Evolutionary conservation across 2,797 vertebrate genomes (phyloP), one percentile per base, ranked within the genome.

Genomic region (Enteromius treurensis): DNA sequence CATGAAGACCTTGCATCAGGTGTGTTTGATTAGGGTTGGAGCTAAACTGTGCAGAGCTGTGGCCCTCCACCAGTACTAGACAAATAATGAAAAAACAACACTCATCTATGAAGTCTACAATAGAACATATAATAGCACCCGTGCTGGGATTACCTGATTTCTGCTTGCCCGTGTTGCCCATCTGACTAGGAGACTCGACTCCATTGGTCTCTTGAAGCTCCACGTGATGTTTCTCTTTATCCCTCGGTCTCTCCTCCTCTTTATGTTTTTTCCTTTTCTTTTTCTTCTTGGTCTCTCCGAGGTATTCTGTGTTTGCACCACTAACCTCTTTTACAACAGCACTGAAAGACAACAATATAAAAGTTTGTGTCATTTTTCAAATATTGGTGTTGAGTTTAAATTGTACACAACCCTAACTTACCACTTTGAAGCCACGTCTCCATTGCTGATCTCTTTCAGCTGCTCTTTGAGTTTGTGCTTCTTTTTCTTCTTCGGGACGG

Each of bases 251-350:
- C 37, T 81, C 75, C 86, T 86, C 86, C 89, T 93, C 88, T 32
- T 79, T 53, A 0, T 14, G 91, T 90, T 93, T 94, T 78, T 90
- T 92, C 80, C 84, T 89, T 77, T 94, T 92, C 60, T 87, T 65
- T 87, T 92, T 93, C 74, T 89, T 92, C 90, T 92, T 92, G 21
- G 87, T 62, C 26, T 60, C 67, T 0, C 40, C 80, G 5, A 77
- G 53, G 80, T 90, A 88, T 26, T 29, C 82, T 0, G 70, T 29
- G 65, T 85, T 74, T 2, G 51, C 75, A 5, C 60, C 14, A 14
- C 80, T 71, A 40, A 53, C 60, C 88, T 88, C 26, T 3, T 51
- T 79, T 84, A 29, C 85, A 29, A 19, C 15, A 45, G 80, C 83
- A 51, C 81, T 84, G 85, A 3, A 78, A 34, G 58, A 71, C 15